Conservation (phyloP, 2,888 invertebrate species). For the Calameuta filiformis region DNA sequence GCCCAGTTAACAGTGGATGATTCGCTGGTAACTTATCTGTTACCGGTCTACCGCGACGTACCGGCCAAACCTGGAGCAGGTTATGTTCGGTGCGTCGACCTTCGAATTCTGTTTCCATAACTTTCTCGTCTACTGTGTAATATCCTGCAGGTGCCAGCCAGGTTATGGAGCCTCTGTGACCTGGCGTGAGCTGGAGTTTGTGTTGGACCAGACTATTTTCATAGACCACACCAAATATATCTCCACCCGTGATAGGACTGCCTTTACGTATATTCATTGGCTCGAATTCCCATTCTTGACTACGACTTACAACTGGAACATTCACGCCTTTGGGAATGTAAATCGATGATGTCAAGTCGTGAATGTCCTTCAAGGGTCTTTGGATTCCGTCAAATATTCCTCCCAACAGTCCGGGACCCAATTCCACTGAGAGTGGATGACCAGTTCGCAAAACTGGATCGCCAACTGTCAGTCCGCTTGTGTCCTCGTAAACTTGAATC, state of each 20-base stretch:
- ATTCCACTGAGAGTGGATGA: constrained; percentile 95
- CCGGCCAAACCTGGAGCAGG: constrained; percentile 99
- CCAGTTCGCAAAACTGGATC: constrained; percentile 97
- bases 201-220: constrained; percentile 97
- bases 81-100: constrained; percentile 86
- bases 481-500: constrained; percentile 95
- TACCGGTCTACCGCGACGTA: constrained; percentile 92
- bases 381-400: constrained; percentile 99
- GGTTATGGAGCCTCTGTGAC: constrained; percentile 91
- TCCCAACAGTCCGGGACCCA: constrained; percentile 97
- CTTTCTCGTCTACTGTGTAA: constrained; percentile 90
- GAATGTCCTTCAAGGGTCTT: constrained; percentile 94
- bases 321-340: constrained; percentile 99
- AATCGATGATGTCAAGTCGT: constrained; percentile 89
- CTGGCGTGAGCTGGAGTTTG: constrained; percentile 91
- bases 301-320: constrained; percentile 84
- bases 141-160: constrained; percentile 92
- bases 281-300: constrained; percentile 89
- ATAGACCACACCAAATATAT: constrained; percentile 92
- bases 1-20: constrained; percentile 95
- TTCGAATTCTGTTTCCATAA: constrained; percentile 96
- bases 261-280: constrained; percentile 85
- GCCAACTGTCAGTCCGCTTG: constrained; percentile 96
- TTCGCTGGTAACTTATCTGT: constrained; percentile 96
- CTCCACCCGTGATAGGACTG: constrained; percentile 96